Conservation (phyloP, 2,888 invertebrate genomes). For the Apoda limacodes region DNA sequence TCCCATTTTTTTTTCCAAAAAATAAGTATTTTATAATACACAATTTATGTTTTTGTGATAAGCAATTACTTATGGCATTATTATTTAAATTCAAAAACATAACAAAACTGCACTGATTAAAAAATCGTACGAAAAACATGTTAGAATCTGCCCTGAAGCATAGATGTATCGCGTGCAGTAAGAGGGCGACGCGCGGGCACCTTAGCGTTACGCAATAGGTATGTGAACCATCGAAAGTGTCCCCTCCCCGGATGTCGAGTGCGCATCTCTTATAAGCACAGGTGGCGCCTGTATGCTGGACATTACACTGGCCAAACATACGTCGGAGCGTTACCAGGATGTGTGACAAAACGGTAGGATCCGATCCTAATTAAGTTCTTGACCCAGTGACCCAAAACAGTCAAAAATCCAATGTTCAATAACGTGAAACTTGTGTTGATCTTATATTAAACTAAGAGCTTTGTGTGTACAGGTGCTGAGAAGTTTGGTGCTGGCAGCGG, state of each 20-base stretch:
- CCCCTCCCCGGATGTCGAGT: slow-evolving; percentile 64
- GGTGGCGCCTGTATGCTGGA: slow-evolving; percentile 54
- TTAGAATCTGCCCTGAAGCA: slow-evolving; percentile 7
- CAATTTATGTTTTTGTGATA: too few species aligned
- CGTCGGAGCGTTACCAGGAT: slow-evolving; percentile 48
- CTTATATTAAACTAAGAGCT: slow-evolving; percentile 20
- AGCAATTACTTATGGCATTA: too few species aligned
- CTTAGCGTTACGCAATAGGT: slow-evolving; percentile 54
- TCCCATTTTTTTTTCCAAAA: neutral
- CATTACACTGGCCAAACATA: slow-evolving; percentile 53
- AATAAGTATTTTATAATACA: too few species aligned
- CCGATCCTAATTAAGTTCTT: too few species aligned
- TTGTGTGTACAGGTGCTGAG: slow-evolving; percentile 58
- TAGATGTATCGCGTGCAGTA: slow-evolving; percentile 26
- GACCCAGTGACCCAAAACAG: too few species aligned
- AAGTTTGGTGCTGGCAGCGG: slow-evolving; percentile 51
- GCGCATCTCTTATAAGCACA: slow-evolving; percentile 64
- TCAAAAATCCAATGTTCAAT: too few species aligned
- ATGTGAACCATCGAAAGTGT: slow-evolving; percentile 65
- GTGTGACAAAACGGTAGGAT: slow-evolving; percentile 64
- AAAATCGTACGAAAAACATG: too few species aligned
- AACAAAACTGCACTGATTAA: too few species aligned
- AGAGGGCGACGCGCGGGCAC: slow-evolving; percentile 46
- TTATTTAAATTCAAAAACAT: too few species aligned
- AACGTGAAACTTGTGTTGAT: slow-evolving; percentile 1